Percentiles rank a stretch among this genome's conserved stretches.
These are phyloP conservation scores for Sarcophilus harrisii DNA, from an alignment of 2,797 vertebrate species.

Conservation along the genomic window DNA sequence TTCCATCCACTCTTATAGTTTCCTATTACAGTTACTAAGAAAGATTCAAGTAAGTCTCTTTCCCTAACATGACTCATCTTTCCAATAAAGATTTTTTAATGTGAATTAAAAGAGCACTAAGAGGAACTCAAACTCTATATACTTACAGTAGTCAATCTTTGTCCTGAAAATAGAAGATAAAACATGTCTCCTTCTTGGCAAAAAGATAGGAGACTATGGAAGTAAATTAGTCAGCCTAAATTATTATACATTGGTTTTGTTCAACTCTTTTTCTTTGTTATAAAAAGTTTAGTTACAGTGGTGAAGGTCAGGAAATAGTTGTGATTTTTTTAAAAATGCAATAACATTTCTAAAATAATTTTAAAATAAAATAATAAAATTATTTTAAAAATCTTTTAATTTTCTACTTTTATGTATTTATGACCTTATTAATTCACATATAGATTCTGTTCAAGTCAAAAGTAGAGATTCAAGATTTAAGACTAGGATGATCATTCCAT, in stretches of 20 bases:
- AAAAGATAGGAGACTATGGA: not conserved
- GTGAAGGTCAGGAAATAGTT: not conserved
- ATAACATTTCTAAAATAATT: not conserved
- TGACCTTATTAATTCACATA: not conserved
- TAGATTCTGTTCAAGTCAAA: not conserved
- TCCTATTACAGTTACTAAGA: not conserved
- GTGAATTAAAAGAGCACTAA: not conserved
- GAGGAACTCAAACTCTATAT: not conserved
- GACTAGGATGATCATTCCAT: not conserved
- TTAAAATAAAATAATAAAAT: not conserved
- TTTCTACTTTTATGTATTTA: not conserved
- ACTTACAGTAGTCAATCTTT: not conserved
- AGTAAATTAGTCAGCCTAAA: not conserved
- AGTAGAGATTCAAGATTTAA: not conserved
- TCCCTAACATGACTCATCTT: not conserved
- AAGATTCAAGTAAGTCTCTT: not conserved
- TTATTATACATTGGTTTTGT: not conserved
- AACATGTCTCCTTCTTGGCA: not conserved
- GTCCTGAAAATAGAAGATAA: not conserved
- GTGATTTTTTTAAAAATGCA: not conserved
- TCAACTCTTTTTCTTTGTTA: not conserved
- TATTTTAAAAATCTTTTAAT: not conserved
- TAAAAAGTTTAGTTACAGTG: not conserved
- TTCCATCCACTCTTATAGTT: not conserved
- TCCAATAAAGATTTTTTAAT: not conserved